Evolutionary conservation across 2,113 vertebrate species (phyloP).

Genomic region (Vulpes lagopus): DNA sequence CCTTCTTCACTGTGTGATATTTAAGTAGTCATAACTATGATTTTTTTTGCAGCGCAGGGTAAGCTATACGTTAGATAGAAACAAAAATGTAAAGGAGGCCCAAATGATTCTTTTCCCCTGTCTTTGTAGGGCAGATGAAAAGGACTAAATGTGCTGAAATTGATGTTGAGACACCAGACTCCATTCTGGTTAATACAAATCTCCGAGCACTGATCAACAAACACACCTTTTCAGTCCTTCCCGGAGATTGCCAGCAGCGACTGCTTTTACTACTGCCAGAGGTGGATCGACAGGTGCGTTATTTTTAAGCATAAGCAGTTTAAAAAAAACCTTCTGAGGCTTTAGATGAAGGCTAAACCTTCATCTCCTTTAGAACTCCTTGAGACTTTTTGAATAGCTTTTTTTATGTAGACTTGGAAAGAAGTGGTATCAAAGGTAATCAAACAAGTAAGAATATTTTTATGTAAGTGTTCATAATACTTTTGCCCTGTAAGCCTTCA

Average conservation of each 20-base stretch:
- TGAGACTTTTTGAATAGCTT: background rate
- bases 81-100: background rate
- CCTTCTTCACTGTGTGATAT: background rate
- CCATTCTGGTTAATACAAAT: slow-evolving; percentile 99
- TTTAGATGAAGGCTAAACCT: background rate
- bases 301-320: background rate
- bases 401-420: slow-evolving; percentile 28
- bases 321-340: background rate
- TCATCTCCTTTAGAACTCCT: slow-evolving; percentile 10
- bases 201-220: slow-evolving; percentile 98
- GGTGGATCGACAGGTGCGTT: slow-evolving; percentile 94
- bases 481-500: background rate
- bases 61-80: slow-evolving; percentile 23
- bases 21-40: background rate
- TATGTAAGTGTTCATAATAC: background rate
- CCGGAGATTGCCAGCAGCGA: slow-evolving; percentile 93
- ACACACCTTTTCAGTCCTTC: slow-evolving; percentile 95
- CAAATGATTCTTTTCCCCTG: slow-evolving; percentile 14
- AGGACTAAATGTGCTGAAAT: slow-evolving; percentile 94
- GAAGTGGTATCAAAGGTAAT: slow-evolving; percentile 6
- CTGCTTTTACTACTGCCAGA: slow-evolving; percentile 95
- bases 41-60: background rate
- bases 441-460: slow-evolving; percentile 20
- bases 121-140: slow-evolving; percentile 94
- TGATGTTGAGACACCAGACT: slow-evolving; percentile 98